These are phyloP conservation scores for Andricus quercusramuli DNA, from an alignment of 2,888 invertebrate species.

Conservation along the genomic window DNA sequence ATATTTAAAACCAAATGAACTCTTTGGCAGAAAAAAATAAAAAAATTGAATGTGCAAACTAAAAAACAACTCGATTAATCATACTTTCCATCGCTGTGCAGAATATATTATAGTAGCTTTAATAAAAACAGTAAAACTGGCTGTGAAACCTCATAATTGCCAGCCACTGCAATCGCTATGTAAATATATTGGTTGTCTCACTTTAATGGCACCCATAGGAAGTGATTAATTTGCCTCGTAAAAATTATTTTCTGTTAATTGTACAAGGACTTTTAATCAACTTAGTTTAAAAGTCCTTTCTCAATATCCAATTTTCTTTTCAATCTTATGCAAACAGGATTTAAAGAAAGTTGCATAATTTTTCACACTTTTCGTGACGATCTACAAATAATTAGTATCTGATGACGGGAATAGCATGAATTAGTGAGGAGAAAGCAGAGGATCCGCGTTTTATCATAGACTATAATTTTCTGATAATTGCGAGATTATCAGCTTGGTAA, in stretches of 20 bases:
- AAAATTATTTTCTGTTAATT: conserved; percentile 26
- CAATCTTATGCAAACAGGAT: background rate
- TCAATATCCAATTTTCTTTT: background rate
- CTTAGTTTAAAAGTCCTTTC: conserved; percentile 2
- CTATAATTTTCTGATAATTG: conserved; percentile 31
- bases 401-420: conserved; percentile 25
- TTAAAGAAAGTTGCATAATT: conserved; percentile 15
- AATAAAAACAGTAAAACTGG: conserved; percentile 19
- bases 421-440: conserved; percentile 28
- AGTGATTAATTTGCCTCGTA: conserved; percentile 25
- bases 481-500: conserved; percentile 34
- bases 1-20: conserved; percentile 9
- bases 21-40: background rate
- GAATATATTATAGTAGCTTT: background rate
- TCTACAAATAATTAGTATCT: conserved; percentile 25
- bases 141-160: conserved; percentile 37
- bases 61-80: conserved; percentile 33
- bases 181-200: conserved; percentile 27
- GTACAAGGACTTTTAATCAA: conserved; percentile 15
- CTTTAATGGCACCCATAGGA: background rate
- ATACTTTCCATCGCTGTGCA: conserved; percentile 22
- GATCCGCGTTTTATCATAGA: conserved; percentile 1
- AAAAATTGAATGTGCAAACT: background rate
- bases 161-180: conserved; percentile 2
- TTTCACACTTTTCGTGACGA: conserved; percentile 13